Evolutionary conservation across 2,797 vertebrate genomes (phyloP), one percentile per base, ranked within the genome.

Genomic region (Lates japonicus): DNA sequence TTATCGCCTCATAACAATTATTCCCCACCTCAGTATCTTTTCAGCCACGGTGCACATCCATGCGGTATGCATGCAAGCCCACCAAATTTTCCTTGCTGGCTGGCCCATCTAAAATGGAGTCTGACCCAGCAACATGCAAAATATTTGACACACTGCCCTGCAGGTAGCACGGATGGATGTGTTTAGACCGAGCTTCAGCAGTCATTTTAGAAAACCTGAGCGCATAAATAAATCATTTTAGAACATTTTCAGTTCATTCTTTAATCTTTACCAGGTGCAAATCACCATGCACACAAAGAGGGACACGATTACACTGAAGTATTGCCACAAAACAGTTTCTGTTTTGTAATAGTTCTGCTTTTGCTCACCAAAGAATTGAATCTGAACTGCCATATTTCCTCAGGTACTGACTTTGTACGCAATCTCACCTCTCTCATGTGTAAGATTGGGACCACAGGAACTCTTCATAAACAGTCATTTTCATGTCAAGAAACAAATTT

Each of bases 291-390:
- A 68, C 83, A 68, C 77, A 35, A 42, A 72, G 39, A 48, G 51
- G 52, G 48, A 71, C 58, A 49, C 42, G 46, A 68, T 59, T 41
- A 75, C 81, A 62, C 70, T 57, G 59, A 64, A 55, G 63, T 41
- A 73, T 55, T 64, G 59, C 66, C 41, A 48, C 62, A 59, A 63
- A 79, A 74, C 74, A 63, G 39, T 22, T 22, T 73, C 80, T 72
- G 78, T 29, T 29, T 29, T 29, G 25, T 29, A 29, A 29, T 29
- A 29, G 25, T 29, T 29, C 25, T 29, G 25, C n/a, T 29, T 29
- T 29, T 60, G 41, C 85, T 75, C 83, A 72, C 90, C 90, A 93
- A 93, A 94, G 88, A 92, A 55, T 51, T 67, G 12, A 80, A 65
- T 70, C 78, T 41, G 63, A 79, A 66, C 66, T 37, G 66, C 70